These are phyloP conservation scores for Periophthalmus magnuspinnatus DNA, from an alignment of 2,797 vertebrate genomes.

Conservation along the genomic window DNA sequence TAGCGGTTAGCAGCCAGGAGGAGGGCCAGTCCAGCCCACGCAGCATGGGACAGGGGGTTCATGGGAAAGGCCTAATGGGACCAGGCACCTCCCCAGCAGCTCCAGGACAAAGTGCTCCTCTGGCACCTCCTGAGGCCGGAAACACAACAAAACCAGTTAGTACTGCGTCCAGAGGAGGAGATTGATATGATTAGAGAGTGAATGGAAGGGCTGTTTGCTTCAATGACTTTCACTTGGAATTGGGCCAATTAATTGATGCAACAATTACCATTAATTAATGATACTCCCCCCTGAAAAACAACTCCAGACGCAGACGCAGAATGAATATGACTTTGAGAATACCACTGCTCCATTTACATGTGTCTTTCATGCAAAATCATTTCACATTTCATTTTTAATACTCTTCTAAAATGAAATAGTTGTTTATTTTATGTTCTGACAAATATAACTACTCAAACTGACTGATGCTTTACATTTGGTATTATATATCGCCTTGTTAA, in stretches of 20 bases:
- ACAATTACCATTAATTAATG: constrained; percentile 6
- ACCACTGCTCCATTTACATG: not conserved
- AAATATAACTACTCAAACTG: not conserved
- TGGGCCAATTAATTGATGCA: not conserved
- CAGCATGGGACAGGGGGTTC: constrained; percentile 71
- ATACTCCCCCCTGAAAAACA: constrained; percentile 2
- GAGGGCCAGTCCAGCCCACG: constrained; percentile 66
- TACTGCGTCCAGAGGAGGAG: not conserved
- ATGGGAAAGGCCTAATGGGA: constrained; percentile 87
- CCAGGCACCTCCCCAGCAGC: constrained; percentile 32
- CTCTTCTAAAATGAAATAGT: too few species aligned
- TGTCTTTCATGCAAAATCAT: not conserved
- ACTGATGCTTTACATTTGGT: not conserved
- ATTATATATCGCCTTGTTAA: not conserved
- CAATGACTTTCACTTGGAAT: not conserved
- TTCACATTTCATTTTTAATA: too few species aligned
- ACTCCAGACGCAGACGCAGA: not conserved
- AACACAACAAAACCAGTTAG: constrained; percentile 14
- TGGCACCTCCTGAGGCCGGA: constrained; percentile 12
- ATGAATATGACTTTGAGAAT: not conserved
- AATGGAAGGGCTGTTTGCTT: constrained; percentile 6
- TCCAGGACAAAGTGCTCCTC: constrained; percentile 36
- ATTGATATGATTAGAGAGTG: constrained; percentile 7
- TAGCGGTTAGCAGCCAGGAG: constrained; percentile 67
- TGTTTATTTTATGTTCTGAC: not conserved